These are phyloP conservation scores for Podarcis muralis DNA, from an alignment of 2,113 vertebrate species.

Conservation along the genomic window DNA sequence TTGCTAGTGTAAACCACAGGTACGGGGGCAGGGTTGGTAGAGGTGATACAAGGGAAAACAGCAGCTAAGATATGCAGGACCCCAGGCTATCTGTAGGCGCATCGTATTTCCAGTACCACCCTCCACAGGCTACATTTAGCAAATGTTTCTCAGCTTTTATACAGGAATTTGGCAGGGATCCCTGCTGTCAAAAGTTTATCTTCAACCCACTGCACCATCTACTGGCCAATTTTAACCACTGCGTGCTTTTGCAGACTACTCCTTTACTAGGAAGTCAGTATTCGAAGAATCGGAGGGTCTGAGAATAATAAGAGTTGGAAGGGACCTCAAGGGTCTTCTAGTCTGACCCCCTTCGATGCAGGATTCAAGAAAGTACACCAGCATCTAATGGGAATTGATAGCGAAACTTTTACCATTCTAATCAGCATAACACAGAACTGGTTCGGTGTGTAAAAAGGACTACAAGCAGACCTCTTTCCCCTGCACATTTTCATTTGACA, in stretches of 20 bases:
- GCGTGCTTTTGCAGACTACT: background rate
- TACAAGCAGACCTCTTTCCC: background rate
- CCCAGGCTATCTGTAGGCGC: background rate
- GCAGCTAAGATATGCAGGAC: background rate
- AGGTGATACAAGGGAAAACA: background rate
- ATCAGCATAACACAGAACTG: background rate
- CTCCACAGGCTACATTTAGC: background rate
- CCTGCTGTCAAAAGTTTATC: background rate
- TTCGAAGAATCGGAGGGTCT: no score
- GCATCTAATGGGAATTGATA: rapidly evolving
- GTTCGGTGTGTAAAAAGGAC: background rate
- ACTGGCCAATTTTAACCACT: background rate
- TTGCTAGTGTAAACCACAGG: background rate
- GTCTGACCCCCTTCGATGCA: no score
- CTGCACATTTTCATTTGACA: background rate
- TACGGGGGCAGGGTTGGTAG: background rate
- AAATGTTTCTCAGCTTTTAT: background rate
- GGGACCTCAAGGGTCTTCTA: no score
- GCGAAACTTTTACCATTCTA: background rate
- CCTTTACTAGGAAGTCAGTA: background rate
- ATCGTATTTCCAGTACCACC: background rate
- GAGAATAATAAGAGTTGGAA: no score
- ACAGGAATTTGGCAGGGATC: background rate
- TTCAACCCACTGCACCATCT: conserved; percentile 35
- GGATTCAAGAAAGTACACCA: background rate